Conservation (phyloP, 2,113 vertebrate species). For the Casuarius casuarius region DNA sequence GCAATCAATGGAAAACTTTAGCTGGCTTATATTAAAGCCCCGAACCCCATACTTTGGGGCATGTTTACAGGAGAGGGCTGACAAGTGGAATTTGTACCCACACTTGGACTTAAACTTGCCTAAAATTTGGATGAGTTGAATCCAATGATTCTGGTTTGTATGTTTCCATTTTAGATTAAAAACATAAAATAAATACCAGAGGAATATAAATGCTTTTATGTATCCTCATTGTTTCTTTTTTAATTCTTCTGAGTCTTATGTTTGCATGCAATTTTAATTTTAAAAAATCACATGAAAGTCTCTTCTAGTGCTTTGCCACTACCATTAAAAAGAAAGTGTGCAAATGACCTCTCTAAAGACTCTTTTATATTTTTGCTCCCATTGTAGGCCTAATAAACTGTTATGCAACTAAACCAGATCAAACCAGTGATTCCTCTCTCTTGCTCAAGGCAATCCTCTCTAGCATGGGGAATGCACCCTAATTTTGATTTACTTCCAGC, state of each 20-base stretch:
- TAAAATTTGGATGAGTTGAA: neutral
- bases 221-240: neutral
- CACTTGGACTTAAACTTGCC: neutral
- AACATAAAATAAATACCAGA: neutral
- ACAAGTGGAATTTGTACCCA: neutral
- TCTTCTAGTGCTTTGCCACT: neutral
- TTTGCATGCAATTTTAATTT: neutral
- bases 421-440: neutral
- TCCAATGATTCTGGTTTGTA: neutral
- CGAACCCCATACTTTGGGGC: neutral
- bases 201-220: neutral
- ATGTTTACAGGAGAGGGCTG: neutral
- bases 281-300: rapidly evolving
- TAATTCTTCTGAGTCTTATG: neutral
- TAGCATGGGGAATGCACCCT: neutral
- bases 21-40: neutral
- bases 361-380: neutral
- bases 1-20: neutral
- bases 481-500: neutral
- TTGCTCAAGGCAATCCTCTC: neutral
- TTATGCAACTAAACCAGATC: neutral
- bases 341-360: neutral
- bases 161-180: neutral
- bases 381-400: neutral
- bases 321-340: neutral